A percentile compares a stretch with the other conserved stretches of the same genome.
These are phyloP conservation scores for Tetragonisca angustula DNA, from an alignment of 2,888 invertebrate genomes.

Conservation along the genomic window DNA sequence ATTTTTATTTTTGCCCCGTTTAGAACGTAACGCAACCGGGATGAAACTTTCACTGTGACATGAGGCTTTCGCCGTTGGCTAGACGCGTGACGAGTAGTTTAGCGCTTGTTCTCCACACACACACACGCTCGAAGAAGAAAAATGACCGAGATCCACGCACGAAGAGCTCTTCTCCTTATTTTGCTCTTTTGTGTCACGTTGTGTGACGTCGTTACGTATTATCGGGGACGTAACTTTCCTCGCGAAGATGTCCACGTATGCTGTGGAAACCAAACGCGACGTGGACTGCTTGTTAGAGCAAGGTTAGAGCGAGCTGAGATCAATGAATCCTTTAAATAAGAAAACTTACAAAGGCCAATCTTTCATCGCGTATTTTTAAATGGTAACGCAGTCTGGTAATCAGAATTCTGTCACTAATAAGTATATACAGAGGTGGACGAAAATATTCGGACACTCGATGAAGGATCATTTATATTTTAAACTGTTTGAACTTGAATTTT, in stretches of 20 bases:
- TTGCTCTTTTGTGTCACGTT: neutral
- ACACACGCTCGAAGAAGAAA: neutral
- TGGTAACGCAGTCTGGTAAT: no score
- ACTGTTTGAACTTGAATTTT: no score
- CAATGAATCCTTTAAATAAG: no score
- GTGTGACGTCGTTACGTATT: neutral
- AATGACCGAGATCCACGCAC: constrained; percentile 1
- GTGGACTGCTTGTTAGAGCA: neutral
- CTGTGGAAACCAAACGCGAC: neutral
- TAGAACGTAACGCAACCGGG: constrained; percentile 20
- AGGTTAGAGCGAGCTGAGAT: no score
- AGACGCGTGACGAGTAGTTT: constrained; percentile 2
- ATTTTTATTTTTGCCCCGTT: constrained; percentile 44
- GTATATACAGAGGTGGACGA: no score
- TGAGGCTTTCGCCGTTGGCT: constrained; percentile 9
- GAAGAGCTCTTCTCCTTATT: neutral
- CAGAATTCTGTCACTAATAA: no score
- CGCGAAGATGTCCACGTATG: neutral
- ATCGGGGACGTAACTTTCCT: neutral
- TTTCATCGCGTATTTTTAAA: no score
- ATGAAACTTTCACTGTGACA: constrained; percentile 51
- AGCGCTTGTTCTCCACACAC: neutral
- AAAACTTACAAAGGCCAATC: no score
- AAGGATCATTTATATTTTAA: no score
- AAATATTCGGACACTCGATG: no score